These are phyloP conservation scores for Pseudomyrmex pallidus DNA, from an alignment of 1,140 invertebrate species.

Conservation along the genomic window DNA sequence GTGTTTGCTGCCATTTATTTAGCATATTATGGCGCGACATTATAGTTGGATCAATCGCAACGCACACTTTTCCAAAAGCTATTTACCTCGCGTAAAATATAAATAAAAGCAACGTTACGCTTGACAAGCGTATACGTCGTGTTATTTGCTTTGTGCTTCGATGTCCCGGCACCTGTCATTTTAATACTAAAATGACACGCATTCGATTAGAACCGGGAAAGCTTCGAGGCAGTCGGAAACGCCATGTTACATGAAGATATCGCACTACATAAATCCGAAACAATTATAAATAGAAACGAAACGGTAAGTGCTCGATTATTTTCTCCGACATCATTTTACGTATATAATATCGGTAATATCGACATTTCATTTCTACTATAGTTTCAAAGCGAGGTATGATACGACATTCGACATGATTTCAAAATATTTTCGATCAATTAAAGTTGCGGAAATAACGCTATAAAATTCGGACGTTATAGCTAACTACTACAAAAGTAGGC, in stretches of 20 bases:
- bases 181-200: conserved; percentile 38
- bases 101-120: conserved; percentile 25
- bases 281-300: neutral
- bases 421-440: conserved; percentile 38
- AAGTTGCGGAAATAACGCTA: conserved; percentile 10
- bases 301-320: conserved; percentile 3
- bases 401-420: neutral
- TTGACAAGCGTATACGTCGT: conserved; percentile 9
- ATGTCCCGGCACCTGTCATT: conserved; percentile 42
- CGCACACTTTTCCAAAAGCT: conserved; percentile 13
- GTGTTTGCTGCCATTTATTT: conserved; percentile 50
- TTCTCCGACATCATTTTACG: neutral
- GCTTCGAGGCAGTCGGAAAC: conserved; percentile 12
- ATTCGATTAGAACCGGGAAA: conserved; percentile 13
- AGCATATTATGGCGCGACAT: conserved; percentile 11
- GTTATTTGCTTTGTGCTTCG: conserved; percentile 42
- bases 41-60: conserved; percentile 36
- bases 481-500: conserved; percentile 24
- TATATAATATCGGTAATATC: neutral
- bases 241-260: conserved; percentile 8
- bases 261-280: conserved; percentile 12
- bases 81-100: conserved; percentile 48
- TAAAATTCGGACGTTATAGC: conserved; percentile 29
- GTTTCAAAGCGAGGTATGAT: neutral
- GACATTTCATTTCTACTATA: neutral